phyloP scores from a whole-genome alignment of 1,140 invertebrate species.

The Drosophila sechellia region DNA sequence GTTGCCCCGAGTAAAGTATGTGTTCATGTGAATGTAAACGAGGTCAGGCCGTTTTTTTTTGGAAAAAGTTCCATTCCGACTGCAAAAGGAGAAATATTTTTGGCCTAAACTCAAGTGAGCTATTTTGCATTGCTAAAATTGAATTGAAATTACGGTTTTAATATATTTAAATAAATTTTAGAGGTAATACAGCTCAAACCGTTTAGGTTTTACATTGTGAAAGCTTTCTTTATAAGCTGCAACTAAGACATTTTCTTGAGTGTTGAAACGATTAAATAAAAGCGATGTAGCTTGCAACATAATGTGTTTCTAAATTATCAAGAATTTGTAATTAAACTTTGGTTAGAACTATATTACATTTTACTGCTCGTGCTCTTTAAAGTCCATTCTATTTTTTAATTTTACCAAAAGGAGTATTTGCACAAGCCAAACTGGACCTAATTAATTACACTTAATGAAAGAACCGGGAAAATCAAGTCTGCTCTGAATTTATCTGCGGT shows the following conservation, averaged over 20 bases:
- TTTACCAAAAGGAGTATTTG: too few relatives aligned
- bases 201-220: background rate
- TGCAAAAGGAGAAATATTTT: slow-evolving; percentile 1
- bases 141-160: background rate
- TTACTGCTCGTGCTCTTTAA: too few relatives aligned
- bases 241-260: too few relatives aligned
- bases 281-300: too few relatives aligned
- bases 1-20: slow-evolving; percentile 3
- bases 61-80: background rate
- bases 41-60: slow-evolving; percentile 10
- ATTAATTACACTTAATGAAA: slow-evolving; percentile 2
- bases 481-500: background rate
- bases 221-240: too few relatives aligned
- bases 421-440: background rate
- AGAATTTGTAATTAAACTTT: too few relatives aligned
- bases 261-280: too few relatives aligned
- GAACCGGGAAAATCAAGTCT: background rate
- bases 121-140: background rate
- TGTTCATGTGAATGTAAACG: slow-evolving; percentile 20
- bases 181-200: background rate
- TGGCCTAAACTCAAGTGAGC: too few relatives aligned
- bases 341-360: too few relatives aligned
- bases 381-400: too few relatives aligned
- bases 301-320: too few relatives aligned
- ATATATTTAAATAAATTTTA: background rate